Conservation (phyloP, 2,113 vertebrate species). For the Passer domesticus region DNA sequence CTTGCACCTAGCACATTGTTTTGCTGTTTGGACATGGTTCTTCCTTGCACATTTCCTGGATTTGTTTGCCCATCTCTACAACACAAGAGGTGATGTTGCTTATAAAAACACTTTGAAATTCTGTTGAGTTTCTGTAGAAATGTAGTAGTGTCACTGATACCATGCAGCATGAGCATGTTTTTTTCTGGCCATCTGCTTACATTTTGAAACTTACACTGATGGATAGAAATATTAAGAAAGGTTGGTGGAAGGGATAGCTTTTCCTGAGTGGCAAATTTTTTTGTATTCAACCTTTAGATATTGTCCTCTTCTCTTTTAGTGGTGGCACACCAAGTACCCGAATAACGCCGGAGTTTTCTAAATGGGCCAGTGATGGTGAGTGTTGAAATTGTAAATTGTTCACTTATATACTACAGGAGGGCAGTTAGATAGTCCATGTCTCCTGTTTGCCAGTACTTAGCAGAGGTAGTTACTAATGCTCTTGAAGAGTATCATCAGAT, state of each 20-base stretch:
- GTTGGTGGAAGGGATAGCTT: not conserved
- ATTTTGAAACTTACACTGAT: not conserved
- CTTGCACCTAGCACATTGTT: not conserved
- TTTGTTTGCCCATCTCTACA: not conserved
- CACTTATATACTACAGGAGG: not conserved
- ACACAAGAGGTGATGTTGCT: not conserved
- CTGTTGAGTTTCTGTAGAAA: not conserved
- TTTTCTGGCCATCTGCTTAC: not conserved
- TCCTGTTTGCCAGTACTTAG: not conserved
- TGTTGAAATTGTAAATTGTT: not conserved
- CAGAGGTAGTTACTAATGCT: not conserved
- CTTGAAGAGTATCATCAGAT: not conserved
- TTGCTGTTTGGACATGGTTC: not conserved
- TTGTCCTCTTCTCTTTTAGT: slow-evolving; percentile 68
- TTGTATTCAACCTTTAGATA: not conserved
- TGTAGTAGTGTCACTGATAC: not conserved
- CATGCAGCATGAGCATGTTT: not conserved
- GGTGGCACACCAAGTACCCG: slow-evolving; percentile 95
- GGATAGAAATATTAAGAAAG: not conserved
- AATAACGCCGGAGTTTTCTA: slow-evolving; percentile 97
- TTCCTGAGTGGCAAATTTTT: not conserved
- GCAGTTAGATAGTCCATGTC: not conserved
- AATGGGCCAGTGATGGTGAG: slow-evolving; percentile 97
- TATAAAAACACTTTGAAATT: not conserved
- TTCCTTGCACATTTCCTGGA: not conserved